phyloP scores from a whole-genome alignment of 2,888 invertebrate genomes.

The Agrotis puta region DNA sequence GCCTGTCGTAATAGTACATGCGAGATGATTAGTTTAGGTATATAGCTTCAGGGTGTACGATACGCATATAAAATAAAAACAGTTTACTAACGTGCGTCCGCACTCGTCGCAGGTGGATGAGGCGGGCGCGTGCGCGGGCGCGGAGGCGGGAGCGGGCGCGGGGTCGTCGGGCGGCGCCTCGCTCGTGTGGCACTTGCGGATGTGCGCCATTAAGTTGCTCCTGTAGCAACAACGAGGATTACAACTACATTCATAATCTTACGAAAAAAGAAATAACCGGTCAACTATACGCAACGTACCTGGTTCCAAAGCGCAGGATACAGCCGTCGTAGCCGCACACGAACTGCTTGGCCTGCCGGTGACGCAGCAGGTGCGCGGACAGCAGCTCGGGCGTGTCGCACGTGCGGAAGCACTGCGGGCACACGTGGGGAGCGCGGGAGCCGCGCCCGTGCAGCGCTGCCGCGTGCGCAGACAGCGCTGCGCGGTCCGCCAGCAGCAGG shows the following conservation, averaged over 20 bases:
- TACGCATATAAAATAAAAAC: too few species aligned
- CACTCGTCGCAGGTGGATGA: slow-evolving; percentile 72
- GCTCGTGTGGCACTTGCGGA: slow-evolving; percentile 83
- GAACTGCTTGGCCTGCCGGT: slow-evolving; percentile 81
- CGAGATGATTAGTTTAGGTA: background rate
- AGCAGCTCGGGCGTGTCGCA: slow-evolving; percentile 68
- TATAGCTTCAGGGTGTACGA: background rate
- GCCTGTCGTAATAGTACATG: too few species aligned
- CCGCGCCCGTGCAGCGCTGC: slow-evolving; percentile 61
- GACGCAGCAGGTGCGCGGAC: slow-evolving; percentile 79
- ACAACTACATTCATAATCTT: background rate
- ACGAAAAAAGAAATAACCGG: too few species aligned
- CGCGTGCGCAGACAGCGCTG: slow-evolving; percentile 68
- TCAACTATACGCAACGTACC: slow-evolving; percentile 62
- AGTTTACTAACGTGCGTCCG: slow-evolving; percentile 76
- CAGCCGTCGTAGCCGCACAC: slow-evolving; percentile 86
- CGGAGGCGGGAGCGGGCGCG: background rate
- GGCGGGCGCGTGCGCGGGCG: slow-evolving; percentile 45
- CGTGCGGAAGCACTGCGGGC: slow-evolving; percentile 75
- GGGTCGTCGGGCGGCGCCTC: slow-evolving; percentile 44
- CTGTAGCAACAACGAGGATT: slow-evolving; percentile 53
- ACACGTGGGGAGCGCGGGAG: slow-evolving; percentile 70
- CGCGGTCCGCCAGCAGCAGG: slow-evolving; percentile 61
- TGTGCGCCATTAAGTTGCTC: slow-evolving; percentile 82
- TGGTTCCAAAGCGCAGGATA: slow-evolving; percentile 83